phyloP scores from a whole-genome alignment of 2,797 vertebrate species.

The Syndactyla subalaris region DNA sequence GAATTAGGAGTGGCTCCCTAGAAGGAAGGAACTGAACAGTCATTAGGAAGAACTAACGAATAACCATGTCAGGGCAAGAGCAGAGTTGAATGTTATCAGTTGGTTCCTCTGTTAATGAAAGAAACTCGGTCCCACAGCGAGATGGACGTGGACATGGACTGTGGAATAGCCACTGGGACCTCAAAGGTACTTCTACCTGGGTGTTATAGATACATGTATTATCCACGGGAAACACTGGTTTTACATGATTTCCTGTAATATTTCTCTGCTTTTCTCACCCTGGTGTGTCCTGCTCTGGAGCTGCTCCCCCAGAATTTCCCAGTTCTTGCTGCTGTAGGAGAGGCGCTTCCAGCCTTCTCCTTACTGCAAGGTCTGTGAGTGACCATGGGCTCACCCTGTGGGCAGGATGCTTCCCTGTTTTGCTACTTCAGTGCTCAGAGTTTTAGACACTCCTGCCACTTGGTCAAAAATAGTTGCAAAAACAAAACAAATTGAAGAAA shows the following conservation, averaged over 20 bases:
- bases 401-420: neutral
- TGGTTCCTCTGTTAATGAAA: neutral
- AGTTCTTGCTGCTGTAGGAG: neutral
- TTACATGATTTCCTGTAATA: neutral
- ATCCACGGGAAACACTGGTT: neutral
- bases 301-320: neutral
- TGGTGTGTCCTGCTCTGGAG: neutral
- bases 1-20: slow-evolving; percentile 49
- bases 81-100: neutral
- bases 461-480: neutral
- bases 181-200: neutral
- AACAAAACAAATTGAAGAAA: neutral
- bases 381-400: rapidly evolving
- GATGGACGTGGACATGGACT: neutral
- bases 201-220: neutral
- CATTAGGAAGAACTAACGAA: slow-evolving; percentile 19
- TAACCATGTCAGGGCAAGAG: slow-evolving; percentile 34
- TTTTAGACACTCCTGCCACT: neutral
- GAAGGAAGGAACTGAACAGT: slow-evolving; percentile 53
- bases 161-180: neutral
- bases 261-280: neutral
- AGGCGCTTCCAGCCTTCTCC: neutral
- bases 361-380: neutral
- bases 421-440: neutral
- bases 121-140: neutral